Evolutionary conservation across 2,888 invertebrate genomes (phyloP).

Genomic region (Chaetogeoica ovagalla): DNA sequence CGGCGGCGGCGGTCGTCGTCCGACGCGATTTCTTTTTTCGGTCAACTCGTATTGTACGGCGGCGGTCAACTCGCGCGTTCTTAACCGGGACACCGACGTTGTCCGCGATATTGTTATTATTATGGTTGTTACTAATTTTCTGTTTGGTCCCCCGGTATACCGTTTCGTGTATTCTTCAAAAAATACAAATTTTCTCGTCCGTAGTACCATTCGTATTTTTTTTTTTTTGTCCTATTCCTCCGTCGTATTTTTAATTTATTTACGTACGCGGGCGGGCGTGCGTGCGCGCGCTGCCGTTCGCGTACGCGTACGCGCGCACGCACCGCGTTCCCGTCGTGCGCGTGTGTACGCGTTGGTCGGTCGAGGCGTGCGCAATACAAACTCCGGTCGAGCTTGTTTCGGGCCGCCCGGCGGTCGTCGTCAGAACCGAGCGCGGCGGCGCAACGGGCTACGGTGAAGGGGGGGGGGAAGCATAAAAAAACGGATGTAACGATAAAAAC

Average conservation of each 20-base stretch:
- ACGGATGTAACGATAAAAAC: constrained; percentile 30
- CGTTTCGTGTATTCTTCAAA: no score
- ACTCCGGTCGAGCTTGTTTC: no score
- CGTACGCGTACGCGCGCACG: no score
- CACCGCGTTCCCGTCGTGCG: no score
- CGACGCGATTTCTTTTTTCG: constrained; percentile 46
- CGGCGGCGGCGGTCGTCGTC: constrained; percentile 11
- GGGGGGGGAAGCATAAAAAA: neutral
- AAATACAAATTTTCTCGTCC: neutral
- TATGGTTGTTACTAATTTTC: no score
- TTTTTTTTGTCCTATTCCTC: no score
- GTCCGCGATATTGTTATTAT: no score
- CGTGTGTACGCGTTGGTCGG: no score
- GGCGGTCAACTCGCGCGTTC: constrained; percentile 5
- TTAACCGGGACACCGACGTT: constrained; percentile 24
- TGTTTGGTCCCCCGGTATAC: no score
- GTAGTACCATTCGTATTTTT: no score
- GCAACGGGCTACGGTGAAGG: neutral
- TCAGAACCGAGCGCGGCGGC: neutral
- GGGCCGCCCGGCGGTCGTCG: no score
- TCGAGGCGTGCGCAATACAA: no score
- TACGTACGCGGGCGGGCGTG: neutral
- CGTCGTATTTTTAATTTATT: neutral
- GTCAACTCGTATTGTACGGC: constrained; percentile 28
- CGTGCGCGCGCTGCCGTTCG: neutral